Evolutionary conservation across 2,888 invertebrate genomes (phyloP), one percentile per base, ranked within the genome.

Genomic region (Agriopis marginaria): DNA sequence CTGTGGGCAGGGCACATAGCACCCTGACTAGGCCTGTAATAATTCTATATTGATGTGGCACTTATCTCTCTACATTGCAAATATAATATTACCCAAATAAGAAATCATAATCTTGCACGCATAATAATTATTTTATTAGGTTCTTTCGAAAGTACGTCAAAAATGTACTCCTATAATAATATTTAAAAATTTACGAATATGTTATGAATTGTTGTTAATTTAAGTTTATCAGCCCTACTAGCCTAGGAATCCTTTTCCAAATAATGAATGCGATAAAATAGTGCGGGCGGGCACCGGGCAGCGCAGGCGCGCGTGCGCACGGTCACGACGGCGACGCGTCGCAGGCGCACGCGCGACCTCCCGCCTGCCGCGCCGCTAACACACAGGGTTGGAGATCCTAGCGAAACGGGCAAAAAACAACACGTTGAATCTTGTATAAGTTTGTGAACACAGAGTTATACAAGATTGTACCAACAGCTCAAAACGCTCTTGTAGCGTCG

Each of bases 231-330:
- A 77, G 51, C 77, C 77, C 74, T 77, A 72, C 14, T 23, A 39
- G 84, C 85, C 86, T 87, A 88, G 87, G 92, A 91, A 91, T 89
- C 90, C 90, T 92, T 92, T 89, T 92, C 87, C 88, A 92, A 93
- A 93, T 93, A 93, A 93, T 93, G 92, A 93, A 93, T 93, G 92
- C 92, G 93, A 94, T 94, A 93, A 93, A 93, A 93, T 91, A 91
- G 93, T 91, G 92, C 90, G 89, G 76, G 79, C 84, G 84, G 77
- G 80, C 80, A 47, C 77, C 86, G 85, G 88, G 51, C 39, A 10
- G 86, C 85, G 82, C 84, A 77, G 81, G 78, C 77, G 89, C 91
- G 91, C 93, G 93, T 93, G 93, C 87, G 91, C 89, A 89, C 89
- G 91, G 90, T 88, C 88, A 83, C 88, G 88, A 92, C 92, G 93